Percentiles rank a stretch among this genome's conserved stretches.
Evolutionary conservation across 2,113 vertebrate species (phyloP).

Genomic region (Melanocharis versteri): DNA sequence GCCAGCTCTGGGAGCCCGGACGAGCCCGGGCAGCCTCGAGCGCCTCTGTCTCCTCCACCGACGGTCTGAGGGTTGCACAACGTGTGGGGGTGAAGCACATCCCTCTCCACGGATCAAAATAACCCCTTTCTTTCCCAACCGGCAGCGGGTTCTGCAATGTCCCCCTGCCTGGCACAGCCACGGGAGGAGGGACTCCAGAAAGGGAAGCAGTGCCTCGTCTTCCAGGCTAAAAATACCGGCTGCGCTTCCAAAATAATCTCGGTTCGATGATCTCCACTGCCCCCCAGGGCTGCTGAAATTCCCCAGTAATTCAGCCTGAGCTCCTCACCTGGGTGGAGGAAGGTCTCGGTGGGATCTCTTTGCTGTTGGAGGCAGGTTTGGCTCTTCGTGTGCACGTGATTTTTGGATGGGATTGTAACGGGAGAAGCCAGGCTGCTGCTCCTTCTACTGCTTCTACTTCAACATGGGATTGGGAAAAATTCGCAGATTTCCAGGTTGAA

Average conservation of each 20-base stretch:
- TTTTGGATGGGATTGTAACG: fast-evolving
- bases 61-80: neutral
- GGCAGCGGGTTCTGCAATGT: neutral
- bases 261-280: neutral
- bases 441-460: neutral
- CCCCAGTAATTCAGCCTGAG: neutral
- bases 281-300: neutral
- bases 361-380: neutral
- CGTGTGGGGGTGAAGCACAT: neutral
- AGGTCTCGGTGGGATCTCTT: neutral
- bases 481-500: fast-evolving
- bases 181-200: neutral
- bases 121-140: slow-evolving; percentile 14
- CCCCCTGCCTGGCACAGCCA: neutral
- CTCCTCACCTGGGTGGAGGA: neutral
- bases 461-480: neutral
- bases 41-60: neutral
- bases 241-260: neutral
- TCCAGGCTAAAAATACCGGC: slow-evolving; percentile 21
- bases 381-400: fast-evolving
- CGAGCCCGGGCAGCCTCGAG: neutral
- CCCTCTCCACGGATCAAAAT: neutral
- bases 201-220: neutral
- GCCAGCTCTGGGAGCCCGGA: neutral
- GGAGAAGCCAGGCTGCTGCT: neutral